phyloP scores from a whole-genome alignment of 2,888 invertebrate species.

The Steinernema scapterisci region DNA sequence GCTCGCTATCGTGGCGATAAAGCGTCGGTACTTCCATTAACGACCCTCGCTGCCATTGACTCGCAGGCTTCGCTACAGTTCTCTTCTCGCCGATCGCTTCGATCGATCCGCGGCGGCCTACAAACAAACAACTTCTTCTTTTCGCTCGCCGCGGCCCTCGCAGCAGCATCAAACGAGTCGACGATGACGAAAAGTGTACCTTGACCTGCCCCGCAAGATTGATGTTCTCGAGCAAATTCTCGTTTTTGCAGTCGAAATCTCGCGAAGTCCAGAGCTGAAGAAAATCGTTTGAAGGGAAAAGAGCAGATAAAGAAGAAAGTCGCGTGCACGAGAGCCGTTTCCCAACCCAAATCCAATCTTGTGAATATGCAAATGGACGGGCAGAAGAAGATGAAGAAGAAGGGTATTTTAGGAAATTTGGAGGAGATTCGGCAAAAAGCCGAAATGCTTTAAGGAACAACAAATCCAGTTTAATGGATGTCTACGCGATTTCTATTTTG shows the following conservation, averaged over 20 bases:
- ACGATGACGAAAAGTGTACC: conserved; percentile 3
- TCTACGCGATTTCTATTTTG: no score
- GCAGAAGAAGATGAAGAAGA: background rate
- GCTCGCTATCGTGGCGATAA: conserved; percentile 5
- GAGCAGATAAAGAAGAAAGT: no score
- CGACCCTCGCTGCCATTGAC: background rate
- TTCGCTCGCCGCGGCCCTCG: background rate
- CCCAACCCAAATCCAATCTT: no score
- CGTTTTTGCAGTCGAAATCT: background rate
- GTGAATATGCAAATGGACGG: background rate
- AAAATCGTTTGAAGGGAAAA: no score
- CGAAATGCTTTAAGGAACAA: no score
- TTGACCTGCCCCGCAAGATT: conserved; percentile 13
- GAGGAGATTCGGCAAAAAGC: no score
- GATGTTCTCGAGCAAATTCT: background rate
- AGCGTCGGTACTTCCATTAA: background rate
- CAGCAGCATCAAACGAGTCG: background rate
- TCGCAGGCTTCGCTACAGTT: background rate
- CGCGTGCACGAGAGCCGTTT: background rate
- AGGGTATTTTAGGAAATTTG: no score
- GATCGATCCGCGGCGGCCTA: background rate
- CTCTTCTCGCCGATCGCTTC: background rate
- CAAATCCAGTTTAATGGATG: no score
- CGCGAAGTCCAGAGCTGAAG: no score
- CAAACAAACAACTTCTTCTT: conserved; percentile 1